Evolutionary conservation across 2,888 invertebrate genomes (phyloP).

Genomic region (Tanypteryx hageni): DNA sequence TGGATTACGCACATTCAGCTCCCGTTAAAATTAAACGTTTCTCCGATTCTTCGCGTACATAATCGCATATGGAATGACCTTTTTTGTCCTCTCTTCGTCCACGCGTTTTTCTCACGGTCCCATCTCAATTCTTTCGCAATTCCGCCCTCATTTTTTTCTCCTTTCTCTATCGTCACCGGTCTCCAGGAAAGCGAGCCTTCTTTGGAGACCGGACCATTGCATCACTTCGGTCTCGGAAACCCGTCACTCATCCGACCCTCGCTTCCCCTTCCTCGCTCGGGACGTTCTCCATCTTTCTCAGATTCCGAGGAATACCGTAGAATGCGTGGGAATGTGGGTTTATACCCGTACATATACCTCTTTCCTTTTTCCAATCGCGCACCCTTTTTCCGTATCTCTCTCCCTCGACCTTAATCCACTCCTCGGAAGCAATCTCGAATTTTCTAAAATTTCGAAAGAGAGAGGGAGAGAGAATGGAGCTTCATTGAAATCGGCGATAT

Average conservation of each 20-base stretch:
- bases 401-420: too few species aligned
- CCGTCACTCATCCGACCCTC: not conserved
- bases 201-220: constrained; percentile 42
- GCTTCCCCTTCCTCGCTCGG: not conserved
- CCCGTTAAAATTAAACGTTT: not conserved
- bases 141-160: constrained; percentile 24
- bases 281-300: not conserved
- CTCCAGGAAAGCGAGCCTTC: constrained; percentile 51
- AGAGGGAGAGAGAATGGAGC: not conserved
- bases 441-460: not conserved
- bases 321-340: not conserved
- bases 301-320: not conserved
- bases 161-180: not conserved
- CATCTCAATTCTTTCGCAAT: constrained; percentile 36
- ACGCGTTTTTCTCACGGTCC: not conserved
- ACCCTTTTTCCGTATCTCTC: not conserved
- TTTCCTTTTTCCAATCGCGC: not conserved
- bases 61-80: not conserved
- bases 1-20: too few species aligned
- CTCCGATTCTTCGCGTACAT: not conserved
- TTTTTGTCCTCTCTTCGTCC: not conserved
- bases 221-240: constrained; percentile 25
- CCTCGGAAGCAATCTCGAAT: too few species aligned
- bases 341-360: not conserved
- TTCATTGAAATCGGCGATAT: not conserved